A percentile compares a stretch with the other conserved stretches of the same genome.
Evolutionary conservation across 2,113 vertebrate genomes (phyloP).

Genomic region (Ifrita kowaldi): DNA sequence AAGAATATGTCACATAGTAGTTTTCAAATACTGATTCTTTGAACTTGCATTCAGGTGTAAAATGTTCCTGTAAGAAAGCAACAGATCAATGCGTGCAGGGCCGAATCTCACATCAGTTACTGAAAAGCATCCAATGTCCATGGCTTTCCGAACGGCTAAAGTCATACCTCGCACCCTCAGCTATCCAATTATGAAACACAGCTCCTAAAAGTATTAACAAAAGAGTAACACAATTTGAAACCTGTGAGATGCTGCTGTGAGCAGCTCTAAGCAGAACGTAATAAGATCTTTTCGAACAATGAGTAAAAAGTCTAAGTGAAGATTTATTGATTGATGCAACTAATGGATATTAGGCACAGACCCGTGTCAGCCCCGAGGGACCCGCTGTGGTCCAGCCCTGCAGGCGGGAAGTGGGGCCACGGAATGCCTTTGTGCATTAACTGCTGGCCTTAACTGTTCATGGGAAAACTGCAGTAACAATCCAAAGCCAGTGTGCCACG

Average conservation of each 20-base stretch:
- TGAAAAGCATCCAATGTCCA: neutral
- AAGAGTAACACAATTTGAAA: constrained; percentile 28
- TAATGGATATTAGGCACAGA: neutral
- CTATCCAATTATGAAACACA: neutral
- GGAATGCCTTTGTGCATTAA: neutral
- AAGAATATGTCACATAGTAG: constrained; percentile 99
- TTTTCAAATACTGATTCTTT: constrained; percentile 99
- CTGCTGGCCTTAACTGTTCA: neutral
- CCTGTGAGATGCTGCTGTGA: neutral
- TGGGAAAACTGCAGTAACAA: neutral
- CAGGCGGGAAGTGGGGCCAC: accelerated
- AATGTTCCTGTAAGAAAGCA: constrained; percentile 87
- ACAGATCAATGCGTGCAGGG: neutral
- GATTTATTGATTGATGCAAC: neutral
- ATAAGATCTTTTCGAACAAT: neutral
- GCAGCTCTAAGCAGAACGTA: neutral
- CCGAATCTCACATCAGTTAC: neutral
- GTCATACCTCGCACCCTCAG: neutral
- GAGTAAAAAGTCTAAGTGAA: neutral
- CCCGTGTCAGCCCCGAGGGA: neutral
- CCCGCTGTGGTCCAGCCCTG: neutral
- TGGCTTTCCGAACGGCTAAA: neutral
- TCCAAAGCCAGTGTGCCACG: neutral
- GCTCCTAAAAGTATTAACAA: neutral
- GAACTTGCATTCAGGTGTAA: constrained; percentile 98